Evolutionary conservation across 2,113 vertebrate species (phyloP), one percentile per base, ranked within the genome.

Genomic region (Chunga burmeisteri): DNA sequence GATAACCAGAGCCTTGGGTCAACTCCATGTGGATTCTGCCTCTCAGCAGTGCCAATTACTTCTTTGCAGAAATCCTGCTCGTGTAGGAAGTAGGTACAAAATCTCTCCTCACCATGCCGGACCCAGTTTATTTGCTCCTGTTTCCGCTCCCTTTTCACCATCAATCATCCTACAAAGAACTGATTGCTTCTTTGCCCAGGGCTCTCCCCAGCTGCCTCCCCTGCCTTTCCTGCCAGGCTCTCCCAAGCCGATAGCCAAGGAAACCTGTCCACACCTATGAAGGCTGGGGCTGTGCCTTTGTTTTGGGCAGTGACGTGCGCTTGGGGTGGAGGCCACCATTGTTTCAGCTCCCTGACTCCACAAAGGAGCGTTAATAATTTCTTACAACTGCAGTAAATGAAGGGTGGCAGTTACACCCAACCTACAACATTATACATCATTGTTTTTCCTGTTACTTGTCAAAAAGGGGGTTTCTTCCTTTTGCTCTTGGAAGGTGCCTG

Each of bases 281-380:
- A 93, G 61, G 65, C 91, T 56, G 61, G 42, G 91, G 91, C 81
- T 6, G 11, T 47, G 93, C 83, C 95, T 96, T 96, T 95, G 91
- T 94, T 95, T 89, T 86, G 89, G 68, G 94, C 86, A 95, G 86
- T 97, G 96, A 95, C n/a, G 38, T 94, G 93, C 63, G 77, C 73
- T 34, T 18, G 83, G 94, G 95, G 95, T 91, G 95, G 93, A 96
- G 95, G 89, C 77, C 86, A 93, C 89, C 89, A 96, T 95, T 95
- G 94, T 96, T 93, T 67, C 81, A 79, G 89, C 47, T 93, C 94
- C 65, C 50, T 42, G 59, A 81, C 93, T 95, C 96, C 83, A 95
- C 83, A 96, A 93, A 97, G 89, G 72, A 96, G 86, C 16, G 20
- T 86, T 86, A 93, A 84, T 87, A 81, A 96, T 86, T 96, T 86